Base-by-base conservation (phyloP, 1,140 invertebrate genomes). In the Laodelphax striatellus region DNA sequence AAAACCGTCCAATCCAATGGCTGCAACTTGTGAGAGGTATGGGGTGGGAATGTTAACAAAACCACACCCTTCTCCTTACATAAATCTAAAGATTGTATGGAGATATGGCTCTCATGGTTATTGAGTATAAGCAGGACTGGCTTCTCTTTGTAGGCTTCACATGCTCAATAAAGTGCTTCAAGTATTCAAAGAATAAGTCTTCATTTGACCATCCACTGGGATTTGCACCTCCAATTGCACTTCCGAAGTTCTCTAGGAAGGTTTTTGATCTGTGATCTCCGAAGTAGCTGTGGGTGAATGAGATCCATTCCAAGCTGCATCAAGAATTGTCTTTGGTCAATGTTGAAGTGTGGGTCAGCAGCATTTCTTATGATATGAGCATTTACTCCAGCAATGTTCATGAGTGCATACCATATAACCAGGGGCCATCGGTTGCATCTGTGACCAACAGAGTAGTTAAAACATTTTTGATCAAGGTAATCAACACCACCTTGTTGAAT, bases 401-500 rank as follows among this genome's bases (percentile, higher is more conserved):
- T 21, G 41, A 70, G 50, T 16, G 55, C 50, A 57, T 57, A 70
- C 58, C 68, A 71, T 11, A 69, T 57, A 9, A 65, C 62, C 54
- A 68, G 46, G 19, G 70, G 67, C 68, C 70, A 71, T 52, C 69
- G 60, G 42, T 62, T 55, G 24, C 62, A 66, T 61, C 60, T 38
- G 50, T 66, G 46, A 57, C 64, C 59, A 28, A 54, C 59, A 28
- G 52, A 60, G 57, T 67, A 68, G 24, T 52, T 64, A 11, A 65
- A 44, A 62, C 64, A 68, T 63, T 67, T 68, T 61, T 69, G 38
- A 54, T 70, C 67, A 19, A 70, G 52, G 10, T 43, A 55, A 70
- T 69, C 66, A 11, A 71, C 68, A n/a, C 70, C 70, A 42, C 38
- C 57, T 65, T 71, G 68, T 71, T n/a, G 17, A 43, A 38, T 71